Evolutionary conservation across 1,140 invertebrate species (phyloP), one percentile per base, ranked within the genome.

Genomic region (Notospermus geniculatus): DNA sequence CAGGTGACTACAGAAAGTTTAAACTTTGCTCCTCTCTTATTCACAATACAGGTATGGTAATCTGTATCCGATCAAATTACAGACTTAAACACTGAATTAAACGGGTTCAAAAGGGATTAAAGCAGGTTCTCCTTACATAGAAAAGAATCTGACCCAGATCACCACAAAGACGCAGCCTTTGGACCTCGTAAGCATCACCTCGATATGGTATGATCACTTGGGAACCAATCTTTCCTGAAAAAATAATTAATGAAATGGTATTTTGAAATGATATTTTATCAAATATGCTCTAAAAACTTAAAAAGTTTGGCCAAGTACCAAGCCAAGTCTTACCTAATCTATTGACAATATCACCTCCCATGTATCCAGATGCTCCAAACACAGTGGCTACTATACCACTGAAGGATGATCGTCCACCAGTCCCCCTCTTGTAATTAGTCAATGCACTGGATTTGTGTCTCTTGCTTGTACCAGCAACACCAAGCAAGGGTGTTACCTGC

Each of bases 341-440:
- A 74, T 95, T 97, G 71, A 90, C 88, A 19, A 99, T 84, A 83
- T 89, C 87, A 56, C 85, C 80, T 0, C 95, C 97, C 7, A 98
- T 75, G 71, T 94, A 94, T 11, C 97, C 97, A 56, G 86, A 88
- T 43, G 86, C 86, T 32, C 97, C 97, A 83, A 99, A 99, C 1
- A 99, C 88, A n/a, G 97, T 99, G 11, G 91, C 94, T 2, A 98
- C 92, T 62, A 92, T 87, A 0, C 97, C 97, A 83, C 90, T 98
- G 75, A 98, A 99, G 72, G 93, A 97, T 65, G 90, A 91, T 25
- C 97, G 87, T 36, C 95, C 95, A 36, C 95, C 95, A 43, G 91
- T 93, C 23, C 95, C 95, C 74, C 90, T 84, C 79, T 91, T 92
- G 68, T 91, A 80, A 5, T 82, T 77, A 30, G 87, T 76, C n/a